Percentiles rank a stretch among this genome's conserved stretches.
phyloP scores from a whole-genome alignment of 2,797 vertebrate species.

The Alectoris magna region DNA sequence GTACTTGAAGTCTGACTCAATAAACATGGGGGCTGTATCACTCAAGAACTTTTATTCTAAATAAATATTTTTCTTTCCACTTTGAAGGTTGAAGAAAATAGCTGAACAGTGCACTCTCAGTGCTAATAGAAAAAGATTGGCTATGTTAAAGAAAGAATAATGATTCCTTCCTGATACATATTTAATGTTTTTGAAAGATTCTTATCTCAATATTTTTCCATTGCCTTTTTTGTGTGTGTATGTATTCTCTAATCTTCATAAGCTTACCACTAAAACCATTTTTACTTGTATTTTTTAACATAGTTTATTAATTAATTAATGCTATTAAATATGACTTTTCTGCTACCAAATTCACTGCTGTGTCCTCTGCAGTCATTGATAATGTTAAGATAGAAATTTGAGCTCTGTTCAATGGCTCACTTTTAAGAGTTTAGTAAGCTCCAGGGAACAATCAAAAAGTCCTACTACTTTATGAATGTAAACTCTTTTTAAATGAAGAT shows the following conservation, averaged over 20 bases:
- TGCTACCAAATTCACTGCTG: not conserved
- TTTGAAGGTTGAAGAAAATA: not conserved
- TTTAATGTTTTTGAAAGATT: not conserved
- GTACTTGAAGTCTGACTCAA: not conserved
- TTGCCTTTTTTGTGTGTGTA: not conserved
- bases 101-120: not conserved
- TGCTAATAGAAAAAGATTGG: not conserved
- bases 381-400: not conserved
- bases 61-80: not conserved
- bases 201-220: not conserved
- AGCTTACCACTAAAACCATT: not conserved
- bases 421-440: not conserved
- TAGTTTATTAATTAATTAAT: not conserved
- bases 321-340: not conserved
- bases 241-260: not conserved
- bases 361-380: not conserved
- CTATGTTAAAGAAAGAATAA: not conserved
- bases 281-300: not conserved
- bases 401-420: not conserved
- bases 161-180: not conserved
- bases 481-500: not conserved
- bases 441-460: not conserved
- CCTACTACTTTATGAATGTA: not conserved
- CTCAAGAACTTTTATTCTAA: not conserved
- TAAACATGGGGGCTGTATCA: fast-evolving